Percentiles rank a stretch among this genome's conserved stretches.
These are phyloP conservation scores for Excalfactoria chinensis DNA, from an alignment of 2,113 vertebrate genomes.

Conservation along the genomic window DNA sequence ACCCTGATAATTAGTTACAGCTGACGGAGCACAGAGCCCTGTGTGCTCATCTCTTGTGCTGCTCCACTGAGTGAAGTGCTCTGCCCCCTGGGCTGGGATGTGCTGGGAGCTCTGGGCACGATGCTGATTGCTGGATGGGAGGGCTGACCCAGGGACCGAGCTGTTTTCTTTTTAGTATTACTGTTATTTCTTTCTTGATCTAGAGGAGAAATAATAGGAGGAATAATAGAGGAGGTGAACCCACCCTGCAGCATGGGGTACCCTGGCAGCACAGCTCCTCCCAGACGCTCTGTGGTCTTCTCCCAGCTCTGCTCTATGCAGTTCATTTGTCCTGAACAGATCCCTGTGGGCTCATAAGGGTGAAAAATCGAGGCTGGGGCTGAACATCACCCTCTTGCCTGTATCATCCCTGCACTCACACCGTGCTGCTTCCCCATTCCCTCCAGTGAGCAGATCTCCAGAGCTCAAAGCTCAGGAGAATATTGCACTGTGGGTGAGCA, in stretches of 20 bases:
- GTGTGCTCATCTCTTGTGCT: accelerated
- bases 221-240: not conserved
- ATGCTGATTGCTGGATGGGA: accelerated
- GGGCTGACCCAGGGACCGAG: not conserved
- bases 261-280: accelerated
- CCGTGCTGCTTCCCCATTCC: not conserved
- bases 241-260: not conserved
- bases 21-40: not conserved
- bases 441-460: not conserved
- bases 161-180: not conserved
- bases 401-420: not conserved
- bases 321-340: not conserved
- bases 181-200: not conserved
- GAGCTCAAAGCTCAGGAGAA: not conserved
- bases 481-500: not conserved
- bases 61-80: not conserved
- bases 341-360: not conserved
- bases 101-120: too few species aligned
- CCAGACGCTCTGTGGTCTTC: not conserved
- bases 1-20: not conserved
- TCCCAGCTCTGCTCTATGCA: not conserved
- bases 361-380: not conserved
- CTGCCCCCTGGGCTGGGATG: not conserved
- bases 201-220: not conserved
- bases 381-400: not conserved